Evolutionary conservation across 2,888 invertebrate species (phyloP), one percentile per base, ranked within the genome.

Genomic region (Eueremaeus valkanovi): DNA sequence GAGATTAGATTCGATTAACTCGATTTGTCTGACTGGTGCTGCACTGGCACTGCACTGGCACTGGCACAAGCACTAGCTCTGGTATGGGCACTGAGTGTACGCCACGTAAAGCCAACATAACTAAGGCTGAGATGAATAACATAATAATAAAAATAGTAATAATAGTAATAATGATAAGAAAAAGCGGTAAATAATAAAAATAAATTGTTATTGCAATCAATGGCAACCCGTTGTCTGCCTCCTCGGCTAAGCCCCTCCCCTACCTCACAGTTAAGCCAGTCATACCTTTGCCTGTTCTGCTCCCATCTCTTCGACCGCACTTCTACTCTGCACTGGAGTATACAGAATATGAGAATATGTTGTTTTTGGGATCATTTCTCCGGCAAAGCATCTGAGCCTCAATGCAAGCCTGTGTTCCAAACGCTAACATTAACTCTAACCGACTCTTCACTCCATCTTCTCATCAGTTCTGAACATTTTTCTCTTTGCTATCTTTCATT

Each of bases 181-280:
- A 61, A 61, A 61, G 31, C 29, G 27, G 61, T 61, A 61, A 61
- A 61, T 61, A 61, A 61, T 61, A 61, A 61, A 61, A 61, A 61
- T 61, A 61, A 61, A 61, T 31, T 61, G 61, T 61, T 61, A 61
- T 61, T 61, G n/a, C 61, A 61, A 61, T 61, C 61, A 29, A 61
- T 31, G 61, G 29, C 29, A 61, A 61, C 61, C 31, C 61, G 61
- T 31, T 61, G 61, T 61, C 61, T 27, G 61, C 61, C 61, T 31
- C 31, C 61, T 61, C 61, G 31, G 61, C 31, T 61, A 61, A 61
- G 61, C 61, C 61, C 61, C 61, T 29, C 61, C 61, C 61, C 27
- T 61, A 29, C 31, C 21, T 61, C 33, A 33, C 51, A 18, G 31
- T 61, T 27, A 31, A 61, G 27, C 61, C 61, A 61, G 61, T 61